These are phyloP conservation scores for Halcyon malimbica DNA, from an alignment of 2,113 vertebrate species.

Conservation along the genomic window DNA sequence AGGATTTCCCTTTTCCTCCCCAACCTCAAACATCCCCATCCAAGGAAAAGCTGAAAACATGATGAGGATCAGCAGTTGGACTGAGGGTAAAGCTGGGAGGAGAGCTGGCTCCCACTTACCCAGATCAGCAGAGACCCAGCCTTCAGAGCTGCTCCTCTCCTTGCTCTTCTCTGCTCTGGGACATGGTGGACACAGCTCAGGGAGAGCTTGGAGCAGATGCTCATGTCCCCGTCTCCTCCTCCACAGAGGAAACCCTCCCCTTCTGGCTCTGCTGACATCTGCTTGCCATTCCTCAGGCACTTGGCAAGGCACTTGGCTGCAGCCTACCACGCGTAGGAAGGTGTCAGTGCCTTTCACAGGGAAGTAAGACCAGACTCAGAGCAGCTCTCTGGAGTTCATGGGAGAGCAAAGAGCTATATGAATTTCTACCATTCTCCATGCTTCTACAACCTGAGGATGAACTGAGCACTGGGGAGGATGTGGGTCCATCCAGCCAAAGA, in stretches of 20 bases:
- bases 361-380: neutral
- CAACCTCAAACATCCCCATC: neutral
- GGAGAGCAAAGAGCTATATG: accelerated
- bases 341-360: neutral
- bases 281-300: neutral
- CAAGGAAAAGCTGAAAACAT: neutral
- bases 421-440: accelerated
- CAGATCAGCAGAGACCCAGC: neutral
- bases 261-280: neutral
- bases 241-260: neutral
- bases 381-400: neutral
- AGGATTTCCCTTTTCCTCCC: neutral
- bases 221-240: neutral
- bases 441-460: accelerated
- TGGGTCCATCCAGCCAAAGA: neutral
- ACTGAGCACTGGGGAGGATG: neutral
- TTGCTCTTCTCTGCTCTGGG: neutral
- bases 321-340: neutral
- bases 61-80: neutral
- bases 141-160: neutral
- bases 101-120: neutral
- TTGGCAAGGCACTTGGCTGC: neutral
- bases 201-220: neutral
- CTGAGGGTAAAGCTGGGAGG: neutral
- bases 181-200: accelerated